Evolutionary conservation across 1,140 invertebrate species (phyloP).

Genomic region (Drosophila sturtevanti): DNA sequence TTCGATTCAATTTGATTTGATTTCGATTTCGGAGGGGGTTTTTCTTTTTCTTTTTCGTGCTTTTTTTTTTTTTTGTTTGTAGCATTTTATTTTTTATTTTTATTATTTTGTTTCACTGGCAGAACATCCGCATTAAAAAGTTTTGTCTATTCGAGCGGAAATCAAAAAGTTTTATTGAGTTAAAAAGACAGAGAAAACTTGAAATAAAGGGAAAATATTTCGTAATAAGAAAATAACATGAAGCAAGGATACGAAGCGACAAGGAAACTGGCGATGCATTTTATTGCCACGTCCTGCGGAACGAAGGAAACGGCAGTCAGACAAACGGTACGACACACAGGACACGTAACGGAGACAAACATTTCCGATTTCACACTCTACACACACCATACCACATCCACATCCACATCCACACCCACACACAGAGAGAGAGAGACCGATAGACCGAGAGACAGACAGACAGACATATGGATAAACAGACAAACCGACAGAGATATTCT

Average conservation of each 20-base stretch:
- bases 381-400: neutral
- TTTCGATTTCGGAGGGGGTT: constrained; percentile 18
- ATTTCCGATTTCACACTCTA: constrained; percentile 72
- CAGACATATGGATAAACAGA: constrained; percentile 6
- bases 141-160: constrained; percentile 74
- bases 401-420: too few species aligned
- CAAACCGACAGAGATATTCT: constrained; percentile 13
- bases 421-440: too few species aligned
- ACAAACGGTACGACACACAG: constrained; percentile 18
- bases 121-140: constrained; percentile 75
- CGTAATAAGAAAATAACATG: constrained; percentile 48
- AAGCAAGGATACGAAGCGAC: constrained; percentile 19
- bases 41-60: constrained; percentile 18
- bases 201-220: constrained; percentile 62
- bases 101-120: constrained; percentile 35
- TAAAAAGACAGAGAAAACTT: constrained; percentile 58
- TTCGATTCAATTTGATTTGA: constrained; percentile 61
- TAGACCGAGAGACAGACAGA: neutral
- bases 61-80: neutral
- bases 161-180: constrained; percentile 78
- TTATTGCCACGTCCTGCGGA: constrained; percentile 66
- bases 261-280: constrained; percentile 58
- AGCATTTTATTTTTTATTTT: constrained; percentile 21
- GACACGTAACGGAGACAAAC: constrained; percentile 43
- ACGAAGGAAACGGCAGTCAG: constrained; percentile 1